A percentile compares a stretch with the other conserved stretches of the same genome.
These are phyloP conservation scores for Druon quercuslanigerum DNA, from an alignment of 1,140 invertebrate species.

Conservation along the genomic window DNA sequence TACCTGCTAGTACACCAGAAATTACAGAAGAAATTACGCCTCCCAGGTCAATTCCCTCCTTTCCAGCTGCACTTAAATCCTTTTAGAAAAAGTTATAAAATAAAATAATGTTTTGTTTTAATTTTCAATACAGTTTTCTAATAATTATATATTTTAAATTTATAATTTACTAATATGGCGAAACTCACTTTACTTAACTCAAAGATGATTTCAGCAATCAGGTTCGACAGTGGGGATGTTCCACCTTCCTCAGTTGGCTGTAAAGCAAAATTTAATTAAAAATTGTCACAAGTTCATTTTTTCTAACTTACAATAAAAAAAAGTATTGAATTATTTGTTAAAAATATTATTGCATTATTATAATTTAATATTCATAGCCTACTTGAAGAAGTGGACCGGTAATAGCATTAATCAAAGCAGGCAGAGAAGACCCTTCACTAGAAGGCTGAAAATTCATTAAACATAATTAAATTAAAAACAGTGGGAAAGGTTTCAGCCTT, in stretches of 20 bases:
- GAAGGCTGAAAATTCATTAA: conserved; percentile 56
- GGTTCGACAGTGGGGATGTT: conserved; percentile 57
- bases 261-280: conserved; percentile 19
- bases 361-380: conserved; percentile 21
- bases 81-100: conserved; percentile 36
- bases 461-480: not conserved
- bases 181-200: conserved; percentile 65
- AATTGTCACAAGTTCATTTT: not conserved
- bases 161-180: conserved; percentile 33
- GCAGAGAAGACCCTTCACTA: conserved; percentile 57
- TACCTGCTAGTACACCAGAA: conserved; percentile 63
- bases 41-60: conserved; percentile 59
- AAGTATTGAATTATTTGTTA: no score
- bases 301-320: conserved; percentile 5
- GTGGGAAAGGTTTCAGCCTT: no score
- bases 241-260: conserved; percentile 63
- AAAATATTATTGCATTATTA: no score
- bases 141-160: no score
- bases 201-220: conserved; percentile 63
- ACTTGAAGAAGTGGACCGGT: conserved; percentile 64
- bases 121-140: no score
- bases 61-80: conserved; percentile 56
- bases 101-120: not conserved
- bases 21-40: conserved; percentile 63
- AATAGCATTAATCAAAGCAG: conserved; percentile 48